Evolutionary conservation across 1,140 invertebrate genomes (phyloP), one percentile per base, ranked within the genome.

Genomic region (Drosophila melanica): DNA sequence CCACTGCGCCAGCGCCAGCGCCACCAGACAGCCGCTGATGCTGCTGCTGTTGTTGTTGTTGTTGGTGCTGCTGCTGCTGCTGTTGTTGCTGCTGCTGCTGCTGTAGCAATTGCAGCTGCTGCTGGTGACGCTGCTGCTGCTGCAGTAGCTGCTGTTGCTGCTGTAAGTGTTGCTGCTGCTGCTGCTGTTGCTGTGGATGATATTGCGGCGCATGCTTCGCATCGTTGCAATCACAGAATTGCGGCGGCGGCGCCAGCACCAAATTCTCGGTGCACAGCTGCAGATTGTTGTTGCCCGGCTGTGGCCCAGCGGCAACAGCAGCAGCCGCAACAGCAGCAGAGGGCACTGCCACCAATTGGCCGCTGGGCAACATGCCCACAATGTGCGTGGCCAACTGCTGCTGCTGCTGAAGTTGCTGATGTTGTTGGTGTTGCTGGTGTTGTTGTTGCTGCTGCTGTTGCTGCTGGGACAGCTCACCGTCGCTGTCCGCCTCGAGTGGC

Each of bases 221-320:
- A 79, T 92, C 90, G 58, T 92, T 92, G 72, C 90, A 92, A 79
- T 92, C 91, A 69, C 90, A 92, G 72, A 96, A 96, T 87, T 96
- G 95, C 7, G 96, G 96, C n/a, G 96, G 95, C n/a, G 96, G 96
- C 9, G 95, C 95, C 4, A 96, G 92, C 58, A 95, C 95, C 20
- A 95, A 92, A 60, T 95, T 94, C 59, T 94, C 94, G 41, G 93
- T 93, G 71, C 87, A 79, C 60, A 91, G 76, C 64, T 90, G 87
- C 77, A 90, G 18, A 69, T 82, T 91, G 76, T 91, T 91, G 72
- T 79, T 90, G 76, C 85, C 75, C 45, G 75, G 66, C 74, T 84
- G 85, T 72, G 79, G 62, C 55, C 73, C 90, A 78, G 73, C 69
- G 58, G 55, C 76, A 51, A 75, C 69, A 75, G 67, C 68, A 45